Evolutionary conservation across 2,113 vertebrate species (phyloP), one percentile per base, ranked within the genome.

Genomic region (Eptesicus fuscus): DNA sequence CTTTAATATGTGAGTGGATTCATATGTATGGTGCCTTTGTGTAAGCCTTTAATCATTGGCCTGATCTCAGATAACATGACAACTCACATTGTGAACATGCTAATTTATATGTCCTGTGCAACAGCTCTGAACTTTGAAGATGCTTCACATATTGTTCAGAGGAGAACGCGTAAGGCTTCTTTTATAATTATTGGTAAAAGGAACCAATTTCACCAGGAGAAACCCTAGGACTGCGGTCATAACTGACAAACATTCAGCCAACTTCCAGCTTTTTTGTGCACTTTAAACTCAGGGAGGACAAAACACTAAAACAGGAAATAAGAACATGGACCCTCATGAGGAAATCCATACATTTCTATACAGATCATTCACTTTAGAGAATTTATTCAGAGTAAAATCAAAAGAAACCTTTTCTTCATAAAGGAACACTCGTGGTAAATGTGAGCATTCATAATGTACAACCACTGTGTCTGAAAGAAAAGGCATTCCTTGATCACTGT

Each of bases 371-470:
- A 49, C 61, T 1, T 9, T 40, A 6, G 17, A 4, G 18, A 83
- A 42, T 23, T 49, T 23, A 32, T 8, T 63, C 56, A 59, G 9
- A 35, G 79, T 14, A 40, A 76, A 65, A 30, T 10, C n/a, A 42
- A 7, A 23, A 47, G 53, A 23, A 30, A 28, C 23, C 25, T 42
- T 73, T 71, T 47, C 11, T 23, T 37, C 14, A 35, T 44, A 49
- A n/a, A 74, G 40, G 42, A 40, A 40, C 25, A 32, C 35, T 37
- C 23, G 2, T 2, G 0, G 42, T 5, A 17, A 13, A 6, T 6
- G 5, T 40, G 35, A 37, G 56, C 12, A 56, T n/a, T 76, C n/a
- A 65, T 5, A 18, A 9, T 37, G 25, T 22, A 47, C 40, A 37
- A 47, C 47, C 7, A 16, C 32, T 17, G 23, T 47, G 40, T 47